Conservation (phyloP, 2,888 invertebrate species). For the Hirtodrosophila cameraria region DNA sequence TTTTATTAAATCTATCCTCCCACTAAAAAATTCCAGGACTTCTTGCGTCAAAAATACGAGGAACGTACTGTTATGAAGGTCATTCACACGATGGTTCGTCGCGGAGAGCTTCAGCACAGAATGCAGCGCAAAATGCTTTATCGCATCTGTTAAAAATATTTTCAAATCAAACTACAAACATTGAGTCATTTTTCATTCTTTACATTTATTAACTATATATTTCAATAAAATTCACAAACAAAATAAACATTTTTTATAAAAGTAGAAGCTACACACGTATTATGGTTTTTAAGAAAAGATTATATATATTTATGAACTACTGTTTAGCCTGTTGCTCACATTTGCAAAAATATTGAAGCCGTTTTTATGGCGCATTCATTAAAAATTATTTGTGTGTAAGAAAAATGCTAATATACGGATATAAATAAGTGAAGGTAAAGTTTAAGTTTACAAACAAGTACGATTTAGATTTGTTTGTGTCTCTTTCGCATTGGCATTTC, state of each 20-base stretch:
- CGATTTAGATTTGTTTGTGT: no score
- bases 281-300: no score
- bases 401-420: no score
- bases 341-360: no score
- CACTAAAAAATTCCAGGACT: conserved; percentile 85
- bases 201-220: conserved; percentile 2
- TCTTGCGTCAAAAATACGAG: conserved; percentile 92
- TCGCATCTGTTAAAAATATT: conserved; percentile 88
- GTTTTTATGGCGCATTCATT: no score
- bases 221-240: conserved; percentile 15
- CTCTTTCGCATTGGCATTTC: no score
- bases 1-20: background rate
- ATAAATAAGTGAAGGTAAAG: no score
- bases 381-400: no score
- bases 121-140: conserved; percentile 99
- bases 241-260: background rate
- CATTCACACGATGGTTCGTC: conserved; percentile 95
- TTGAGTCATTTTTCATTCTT: background rate
- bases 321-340: no score
- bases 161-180: background rate
- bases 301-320: no score
- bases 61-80: conserved; percentile 95
- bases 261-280: no score
- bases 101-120: conserved; percentile 98
- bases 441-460: no score